phyloP scores from a whole-genome alignment of 1,140 invertebrate species.

The Stegodyphus dumicola region DNA sequence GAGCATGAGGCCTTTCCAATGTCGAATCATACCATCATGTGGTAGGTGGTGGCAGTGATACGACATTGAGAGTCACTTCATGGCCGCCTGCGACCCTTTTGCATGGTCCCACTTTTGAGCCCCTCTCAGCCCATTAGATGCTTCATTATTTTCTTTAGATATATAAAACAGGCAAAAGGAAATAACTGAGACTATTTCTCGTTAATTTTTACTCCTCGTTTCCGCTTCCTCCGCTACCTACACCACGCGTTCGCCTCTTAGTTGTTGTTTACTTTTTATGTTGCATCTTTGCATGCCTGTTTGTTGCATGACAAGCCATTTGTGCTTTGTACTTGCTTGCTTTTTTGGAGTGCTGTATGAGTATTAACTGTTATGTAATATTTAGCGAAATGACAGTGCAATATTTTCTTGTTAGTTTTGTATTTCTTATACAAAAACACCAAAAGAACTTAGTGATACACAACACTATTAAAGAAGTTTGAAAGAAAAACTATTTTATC shows the following conservation, averaged over 20 bases:
- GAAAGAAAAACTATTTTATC: no score
- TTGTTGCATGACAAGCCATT: not conserved
- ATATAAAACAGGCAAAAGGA: not conserved
- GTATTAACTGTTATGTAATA: no score
- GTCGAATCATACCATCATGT: slow-evolving; percentile 23
- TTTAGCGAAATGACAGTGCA: no score
- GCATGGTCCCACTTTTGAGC: slow-evolving; percentile 31
- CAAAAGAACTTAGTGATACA: no score
- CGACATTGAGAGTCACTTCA: not conserved
- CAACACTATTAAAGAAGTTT: no score
- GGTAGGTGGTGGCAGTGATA: slow-evolving; percentile 36
- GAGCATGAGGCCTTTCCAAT: not conserved
- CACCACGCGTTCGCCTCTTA: slow-evolving; percentile 55
- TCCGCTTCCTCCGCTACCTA: slow-evolving; percentile 54
- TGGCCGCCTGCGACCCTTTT: not conserved
- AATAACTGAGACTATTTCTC: not conserved
- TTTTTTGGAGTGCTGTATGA: no score
- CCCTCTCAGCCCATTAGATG: slow-evolving; percentile 42
- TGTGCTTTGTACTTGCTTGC: no score
- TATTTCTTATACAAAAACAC: no score
- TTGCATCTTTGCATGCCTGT: slow-evolving; percentile 12
- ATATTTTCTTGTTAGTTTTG: no score
- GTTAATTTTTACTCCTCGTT: slow-evolving; percentile 48
- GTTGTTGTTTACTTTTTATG: slow-evolving; percentile 14
- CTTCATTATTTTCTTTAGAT: slow-evolving; percentile 48